Conservation (phyloP, 2,113 vertebrate genomes). For the Hippocampus comes region DNA sequence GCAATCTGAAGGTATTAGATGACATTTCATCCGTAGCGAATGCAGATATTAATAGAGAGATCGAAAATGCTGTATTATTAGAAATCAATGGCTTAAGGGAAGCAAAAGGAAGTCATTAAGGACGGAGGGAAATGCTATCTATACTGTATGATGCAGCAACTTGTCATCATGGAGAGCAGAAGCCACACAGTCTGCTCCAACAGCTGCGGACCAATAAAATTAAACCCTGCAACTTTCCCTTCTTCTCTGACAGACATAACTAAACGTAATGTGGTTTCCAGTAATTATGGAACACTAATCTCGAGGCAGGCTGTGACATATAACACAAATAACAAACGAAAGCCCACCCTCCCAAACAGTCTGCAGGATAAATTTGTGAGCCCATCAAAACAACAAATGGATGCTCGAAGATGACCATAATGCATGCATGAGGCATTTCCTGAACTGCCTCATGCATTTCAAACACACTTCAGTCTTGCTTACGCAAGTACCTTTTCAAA, state of each 20-base stretch:
- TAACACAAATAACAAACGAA: constrained; percentile 12
- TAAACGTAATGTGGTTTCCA: constrained; percentile 13
- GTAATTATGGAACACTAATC: constrained; percentile 34
- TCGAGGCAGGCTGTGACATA: not conserved
- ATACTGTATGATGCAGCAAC: constrained; percentile 8
- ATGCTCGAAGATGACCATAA: not conserved
- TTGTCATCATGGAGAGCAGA: not conserved
- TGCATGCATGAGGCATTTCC: not conserved
- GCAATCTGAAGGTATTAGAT: constrained; percentile 21
- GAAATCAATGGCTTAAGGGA: not conserved
- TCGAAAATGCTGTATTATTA: constrained; percentile 7
- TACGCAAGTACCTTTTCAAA: not conserved
- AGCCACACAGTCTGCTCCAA: constrained; percentile 19
- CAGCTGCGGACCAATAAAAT: constrained; percentile 23
- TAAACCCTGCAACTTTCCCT: constrained; percentile 15
- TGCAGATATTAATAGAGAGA: constrained; percentile 1
- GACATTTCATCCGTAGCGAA: constrained; percentile 14
- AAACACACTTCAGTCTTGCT: not conserved
- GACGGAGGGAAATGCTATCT: constrained; percentile 6
- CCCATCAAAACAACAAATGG: not conserved
- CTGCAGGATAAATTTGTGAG: constrained; percentile 11
- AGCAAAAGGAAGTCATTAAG: not conserved
- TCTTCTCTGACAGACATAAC: constrained; percentile 5
- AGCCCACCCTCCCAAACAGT: not conserved
- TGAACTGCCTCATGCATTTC: not conserved